Base-by-base conservation (phyloP, 2,888 invertebrate species). In the Ormia ochracea region DNA sequence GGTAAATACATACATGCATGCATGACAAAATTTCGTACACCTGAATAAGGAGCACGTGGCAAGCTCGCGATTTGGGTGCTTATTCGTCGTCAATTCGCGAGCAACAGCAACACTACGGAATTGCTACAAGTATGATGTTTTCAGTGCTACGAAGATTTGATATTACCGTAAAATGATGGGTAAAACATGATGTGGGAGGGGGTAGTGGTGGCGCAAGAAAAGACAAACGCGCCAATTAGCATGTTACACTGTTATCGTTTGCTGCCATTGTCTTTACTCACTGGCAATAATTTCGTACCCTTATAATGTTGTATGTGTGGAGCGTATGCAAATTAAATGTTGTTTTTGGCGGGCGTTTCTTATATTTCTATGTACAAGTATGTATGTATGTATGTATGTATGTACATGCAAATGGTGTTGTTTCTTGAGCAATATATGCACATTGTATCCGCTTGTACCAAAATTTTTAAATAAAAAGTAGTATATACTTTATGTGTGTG, bases 51-150 rank as follows among this genome's bases (percentile, higher is more conserved):
- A 82, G 78, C 84, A 86, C 86, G 85, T 84, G 84, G 68, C 78
- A 70, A 33, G 59, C 65, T 81, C 84, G 84, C 84, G 82, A 65
- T 72, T 78, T 85, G 84, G 83, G 85, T 86, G 85, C 84, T 87
- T 85, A 86, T 87, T 87, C 87, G 87, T 87, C 87, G 86, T 87
- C 83, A 84, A 82, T 84, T 83, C 84, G 84, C 86, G 84, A 83
- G 70, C 70, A 80, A 78, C 66, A 81, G 78, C 80, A 81, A 82
- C 82, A 83, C 74, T 69, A 83, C 84, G 83, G 83, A 83, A 83
- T 83, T 81, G 84, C 4, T 33, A 31, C 48, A 61, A 63, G 56
- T 41, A 36, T 69, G 50, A 26, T 59, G 41, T 63, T 38, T 69
- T 41, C 7, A 54, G 33, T 61, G 45, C 28, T 21, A 52, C 28